A percentile compares a stretch with the other conserved stretches of the same genome.
Evolutionary conservation across 2,113 vertebrate species (phyloP).

Genomic region (Charina bottae): DNA sequence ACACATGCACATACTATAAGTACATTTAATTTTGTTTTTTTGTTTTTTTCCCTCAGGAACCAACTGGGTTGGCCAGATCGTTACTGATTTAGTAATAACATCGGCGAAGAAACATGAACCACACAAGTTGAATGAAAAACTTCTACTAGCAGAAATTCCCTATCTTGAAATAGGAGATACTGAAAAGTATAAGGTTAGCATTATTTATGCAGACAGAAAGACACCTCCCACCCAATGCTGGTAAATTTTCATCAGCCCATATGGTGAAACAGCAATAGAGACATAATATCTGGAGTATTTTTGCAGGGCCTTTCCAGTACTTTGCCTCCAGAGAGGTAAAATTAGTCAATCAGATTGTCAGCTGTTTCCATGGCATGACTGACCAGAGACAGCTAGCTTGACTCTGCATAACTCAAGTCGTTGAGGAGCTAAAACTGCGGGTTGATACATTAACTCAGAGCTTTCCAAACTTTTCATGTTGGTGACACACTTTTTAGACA

Average conservation of each 20-base stretch:
- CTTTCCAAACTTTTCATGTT: too few species aligned
- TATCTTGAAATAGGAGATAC: conserved; percentile 25
- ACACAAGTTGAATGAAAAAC: conserved; percentile 15
- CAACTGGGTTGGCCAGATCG: conserved; percentile 29
- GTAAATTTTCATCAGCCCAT: background rate
- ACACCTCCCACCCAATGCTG: background rate
- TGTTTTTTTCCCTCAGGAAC: background rate
- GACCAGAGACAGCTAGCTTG: background rate
- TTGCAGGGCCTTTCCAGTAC: background rate
- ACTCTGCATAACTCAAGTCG: background rate
- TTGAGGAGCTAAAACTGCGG: background rate
- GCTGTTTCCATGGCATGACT: background rate
- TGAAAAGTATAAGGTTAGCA: conserved; percentile 23
- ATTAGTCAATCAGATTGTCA: background rate
- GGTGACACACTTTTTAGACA: too few species aligned
- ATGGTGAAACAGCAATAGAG: background rate
- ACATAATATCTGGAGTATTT: background rate
- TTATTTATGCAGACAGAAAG: background rate
- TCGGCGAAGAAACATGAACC: conserved; percentile 32
- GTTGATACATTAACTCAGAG: background rate
- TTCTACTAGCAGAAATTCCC: conserved; percentile 21
- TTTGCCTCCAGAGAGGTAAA: background rate
- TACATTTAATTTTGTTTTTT: background rate
- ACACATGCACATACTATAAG: background rate
- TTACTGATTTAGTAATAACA: conserved; percentile 24